phyloP scores from a whole-genome alignment of 2,888 invertebrate genomes.

The Drosophila cognata region DNA sequence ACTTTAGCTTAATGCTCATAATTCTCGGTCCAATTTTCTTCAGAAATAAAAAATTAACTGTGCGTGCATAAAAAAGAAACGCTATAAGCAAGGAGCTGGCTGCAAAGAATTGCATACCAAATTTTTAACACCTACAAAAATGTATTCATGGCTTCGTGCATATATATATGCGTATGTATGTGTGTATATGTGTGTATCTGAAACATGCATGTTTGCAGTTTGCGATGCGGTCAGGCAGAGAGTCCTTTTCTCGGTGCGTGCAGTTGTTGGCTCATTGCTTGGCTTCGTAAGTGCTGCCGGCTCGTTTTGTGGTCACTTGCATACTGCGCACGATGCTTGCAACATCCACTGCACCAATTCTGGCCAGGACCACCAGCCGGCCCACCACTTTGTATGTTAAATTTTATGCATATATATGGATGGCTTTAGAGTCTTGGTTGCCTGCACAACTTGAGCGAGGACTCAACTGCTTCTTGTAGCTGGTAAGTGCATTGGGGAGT shows the following conservation, averaged over 20 bases:
- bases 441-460: constrained; percentile 20
- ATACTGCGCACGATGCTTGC: constrained; percentile 27
- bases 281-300: constrained; percentile 45
- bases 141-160: constrained; percentile 6
- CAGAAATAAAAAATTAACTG: constrained; percentile 55
- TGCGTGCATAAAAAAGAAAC: constrained; percentile 32
- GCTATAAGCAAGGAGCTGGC: constrained; percentile 15
- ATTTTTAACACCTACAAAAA: constrained; percentile 34
- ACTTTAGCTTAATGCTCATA: constrained; percentile 46
- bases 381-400: constrained; percentile 48
- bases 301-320: constrained; percentile 70
- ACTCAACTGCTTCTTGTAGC: constrained; percentile 44
- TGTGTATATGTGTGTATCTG: constrained; percentile 1
- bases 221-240: constrained; percentile 32
- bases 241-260: constrained; percentile 11
- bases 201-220: constrained; percentile 29
- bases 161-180: background rate
- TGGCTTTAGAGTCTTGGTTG: constrained; percentile 26
- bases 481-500: constrained; percentile 72
- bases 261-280: constrained; percentile 29
- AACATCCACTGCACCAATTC: background rate
- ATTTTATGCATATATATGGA: constrained; percentile 41
- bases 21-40: constrained; percentile 48
- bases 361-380: background rate
- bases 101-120: constrained; percentile 28